Evolutionary conservation across 2,888 invertebrate genomes (phyloP).

Genomic region (Sinhomidia bicolor): DNA sequence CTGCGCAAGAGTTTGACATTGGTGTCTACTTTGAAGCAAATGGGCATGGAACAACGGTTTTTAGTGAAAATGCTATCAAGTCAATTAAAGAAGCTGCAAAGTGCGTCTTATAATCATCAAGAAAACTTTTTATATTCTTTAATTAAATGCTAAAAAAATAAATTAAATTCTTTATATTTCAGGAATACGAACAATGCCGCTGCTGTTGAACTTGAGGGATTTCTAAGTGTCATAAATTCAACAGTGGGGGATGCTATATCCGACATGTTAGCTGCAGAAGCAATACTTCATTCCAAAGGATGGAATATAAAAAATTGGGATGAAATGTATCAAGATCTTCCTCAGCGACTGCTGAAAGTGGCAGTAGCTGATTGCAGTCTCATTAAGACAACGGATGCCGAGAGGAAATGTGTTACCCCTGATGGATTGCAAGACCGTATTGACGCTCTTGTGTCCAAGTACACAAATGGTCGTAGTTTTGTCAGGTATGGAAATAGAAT

Average conservation of each 20-base stretch:
- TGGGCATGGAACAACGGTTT: slow-evolving; percentile 97
- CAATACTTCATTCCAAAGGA: slow-evolving; percentile 90
- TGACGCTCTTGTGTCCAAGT: slow-evolving; percentile 87
- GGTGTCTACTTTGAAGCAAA: slow-evolving; percentile 99
- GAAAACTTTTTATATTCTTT: too few species aligned
- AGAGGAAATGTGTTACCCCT: slow-evolving; percentile 90
- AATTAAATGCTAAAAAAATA: not conserved
- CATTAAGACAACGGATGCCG: slow-evolving; percentile 94
- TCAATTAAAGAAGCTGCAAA: slow-evolving; percentile 82
- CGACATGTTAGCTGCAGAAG: slow-evolving; percentile 96
- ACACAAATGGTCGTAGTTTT: slow-evolving; percentile 90
- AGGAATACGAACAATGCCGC: slow-evolving; percentile 82
- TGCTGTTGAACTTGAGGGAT: slow-evolving; percentile 85
- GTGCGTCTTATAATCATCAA: too few species aligned
- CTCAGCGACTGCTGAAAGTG: slow-evolving; percentile 94
- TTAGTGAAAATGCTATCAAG: slow-evolving; percentile 86
- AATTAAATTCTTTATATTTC: slow-evolving; percentile 3
- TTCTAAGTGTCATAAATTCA: slow-evolving; percentile 95
- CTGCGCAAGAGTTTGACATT: slow-evolving; percentile 91
- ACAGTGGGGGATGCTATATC: slow-evolving; percentile 98
- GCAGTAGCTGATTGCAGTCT: slow-evolving; percentile 92
- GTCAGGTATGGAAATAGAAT: slow-evolving; percentile 85
- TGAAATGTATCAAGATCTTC: slow-evolving; percentile 90
- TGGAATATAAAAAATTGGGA: slow-evolving; percentile 92
- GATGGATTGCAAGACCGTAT: slow-evolving; percentile 91